A percentile compares a stretch with the other conserved stretches of the same genome.
Conservation (phyloP, 2,113 vertebrate species). For the Dromiciops gliroides region DNA sequence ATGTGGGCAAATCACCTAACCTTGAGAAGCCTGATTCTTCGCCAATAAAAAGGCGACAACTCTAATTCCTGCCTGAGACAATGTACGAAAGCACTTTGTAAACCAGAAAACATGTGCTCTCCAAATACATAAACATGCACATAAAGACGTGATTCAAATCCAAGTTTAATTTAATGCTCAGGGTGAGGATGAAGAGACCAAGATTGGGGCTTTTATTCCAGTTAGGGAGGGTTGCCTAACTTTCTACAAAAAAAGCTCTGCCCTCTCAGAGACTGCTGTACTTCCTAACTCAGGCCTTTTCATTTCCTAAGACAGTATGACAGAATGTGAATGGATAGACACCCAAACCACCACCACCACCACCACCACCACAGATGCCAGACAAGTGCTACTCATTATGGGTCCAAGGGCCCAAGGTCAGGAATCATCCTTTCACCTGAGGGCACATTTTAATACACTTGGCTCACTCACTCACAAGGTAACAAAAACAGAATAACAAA, state of each 20-base stretch:
- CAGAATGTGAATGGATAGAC: neutral
- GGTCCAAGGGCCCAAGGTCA: rapidly evolving
- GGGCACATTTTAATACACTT: neutral
- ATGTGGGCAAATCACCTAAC: neutral
- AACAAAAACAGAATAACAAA: neutral
- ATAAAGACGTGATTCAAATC: neutral
- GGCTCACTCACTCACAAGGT: neutral
- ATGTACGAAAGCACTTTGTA: neutral
- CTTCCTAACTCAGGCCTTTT: neutral
- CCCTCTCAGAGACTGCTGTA: neutral
- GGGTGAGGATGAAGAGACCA: neutral
- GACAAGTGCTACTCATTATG: neutral
- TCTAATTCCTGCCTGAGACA: neutral
- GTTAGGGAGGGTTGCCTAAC: neutral
- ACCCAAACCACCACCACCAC: neutral
- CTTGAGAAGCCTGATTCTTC: neutral
- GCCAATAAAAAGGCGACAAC: neutral
- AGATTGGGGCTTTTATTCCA: neutral
- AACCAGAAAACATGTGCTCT: neutral
- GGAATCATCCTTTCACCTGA: neutral
- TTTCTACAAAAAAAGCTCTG: neutral
- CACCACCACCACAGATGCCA: neutral
- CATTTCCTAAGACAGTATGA: no score
- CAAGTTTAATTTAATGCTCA: neutral
- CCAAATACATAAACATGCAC: neutral